These are phyloP conservation scores for Silurus lanzhouensis DNA, from an alignment of 2,797 vertebrate genomes.

Conservation along the genomic window DNA sequence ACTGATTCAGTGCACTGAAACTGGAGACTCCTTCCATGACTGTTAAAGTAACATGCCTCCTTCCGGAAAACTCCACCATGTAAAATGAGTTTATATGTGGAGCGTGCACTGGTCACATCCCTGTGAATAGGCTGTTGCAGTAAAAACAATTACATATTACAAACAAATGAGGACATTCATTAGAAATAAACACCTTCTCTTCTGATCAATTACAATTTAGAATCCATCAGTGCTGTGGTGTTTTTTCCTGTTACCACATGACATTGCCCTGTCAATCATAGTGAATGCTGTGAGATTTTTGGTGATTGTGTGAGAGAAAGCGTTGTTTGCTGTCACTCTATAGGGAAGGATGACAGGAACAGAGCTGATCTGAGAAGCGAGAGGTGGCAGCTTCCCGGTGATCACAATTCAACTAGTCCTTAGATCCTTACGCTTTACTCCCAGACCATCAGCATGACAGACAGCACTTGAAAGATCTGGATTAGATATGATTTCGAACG, in stretches of 20 bases:
- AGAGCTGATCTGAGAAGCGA: constrained; percentile 9
- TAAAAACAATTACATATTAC: too few species aligned
- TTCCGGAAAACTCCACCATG: too few species aligned
- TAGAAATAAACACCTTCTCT: not conserved
- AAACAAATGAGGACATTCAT: too few species aligned
- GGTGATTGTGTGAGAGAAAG: not conserved
- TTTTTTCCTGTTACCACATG: not conserved
- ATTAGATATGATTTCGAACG: not conserved
- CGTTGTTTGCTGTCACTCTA: not conserved
- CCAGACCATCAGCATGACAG: not conserved
- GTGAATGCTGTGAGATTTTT: constrained; percentile 4
- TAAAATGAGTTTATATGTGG: too few species aligned
- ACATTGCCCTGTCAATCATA: not conserved
- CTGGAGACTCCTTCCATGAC: too few species aligned
- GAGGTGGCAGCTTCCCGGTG: constrained; percentile 1
- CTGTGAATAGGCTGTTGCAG: too few species aligned
- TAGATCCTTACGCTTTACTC: not conserved
- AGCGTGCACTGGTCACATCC: too few species aligned
- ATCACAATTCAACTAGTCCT: constrained; percentile 9
- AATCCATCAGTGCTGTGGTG: not conserved
- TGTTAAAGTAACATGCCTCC: too few species aligned
- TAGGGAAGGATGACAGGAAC: not conserved
- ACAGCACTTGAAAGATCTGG: not conserved
- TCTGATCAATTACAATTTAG: not conserved
- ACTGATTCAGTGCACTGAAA: too few species aligned